Evolutionary conservation across 2,113 vertebrate genomes (phyloP).

Genomic region (Mustela nigripes): DNA sequence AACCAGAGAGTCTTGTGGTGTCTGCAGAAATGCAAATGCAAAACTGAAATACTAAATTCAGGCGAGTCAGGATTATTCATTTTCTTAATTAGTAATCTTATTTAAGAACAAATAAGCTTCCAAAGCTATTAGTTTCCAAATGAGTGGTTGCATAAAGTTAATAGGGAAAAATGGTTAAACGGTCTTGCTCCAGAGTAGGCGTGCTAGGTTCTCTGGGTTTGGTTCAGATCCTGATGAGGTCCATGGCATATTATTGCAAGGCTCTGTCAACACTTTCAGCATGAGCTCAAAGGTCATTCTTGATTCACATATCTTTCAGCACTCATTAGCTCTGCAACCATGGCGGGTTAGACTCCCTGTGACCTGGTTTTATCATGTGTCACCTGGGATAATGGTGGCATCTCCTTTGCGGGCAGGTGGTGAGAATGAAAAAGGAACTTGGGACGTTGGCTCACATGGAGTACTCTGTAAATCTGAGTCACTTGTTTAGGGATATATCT

Average conservation of each 20-base stretch:
- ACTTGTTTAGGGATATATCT: neutral
- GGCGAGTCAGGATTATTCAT: constrained; percentile 37
- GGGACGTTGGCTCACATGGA: neutral
- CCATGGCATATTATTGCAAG: fast-evolving
- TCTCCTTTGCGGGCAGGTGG: neutral
- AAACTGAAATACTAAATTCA: constrained; percentile 46
- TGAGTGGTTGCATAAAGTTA: neutral
- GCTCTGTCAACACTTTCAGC: neutral
- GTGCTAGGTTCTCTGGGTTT: neutral
- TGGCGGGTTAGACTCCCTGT: neutral
- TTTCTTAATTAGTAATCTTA: constrained; percentile 32
- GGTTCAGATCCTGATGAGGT: neutral
- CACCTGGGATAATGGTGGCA: neutral
- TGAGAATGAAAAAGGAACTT: neutral
- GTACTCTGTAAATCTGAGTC: neutral
- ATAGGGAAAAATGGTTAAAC: neutral
- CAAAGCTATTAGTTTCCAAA: neutral
- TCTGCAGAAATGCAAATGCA: constrained; percentile 78
- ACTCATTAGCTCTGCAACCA: neutral
- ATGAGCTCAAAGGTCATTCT: neutral
- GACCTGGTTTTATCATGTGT: neutral
- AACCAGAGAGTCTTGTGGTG: constrained; percentile 85
- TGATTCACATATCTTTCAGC: neutral
- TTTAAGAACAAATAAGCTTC: neutral
- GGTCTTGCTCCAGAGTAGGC: neutral